Conservation (phyloP, 2,797 vertebrate genomes). For the Alosa sapidissima region DNA sequence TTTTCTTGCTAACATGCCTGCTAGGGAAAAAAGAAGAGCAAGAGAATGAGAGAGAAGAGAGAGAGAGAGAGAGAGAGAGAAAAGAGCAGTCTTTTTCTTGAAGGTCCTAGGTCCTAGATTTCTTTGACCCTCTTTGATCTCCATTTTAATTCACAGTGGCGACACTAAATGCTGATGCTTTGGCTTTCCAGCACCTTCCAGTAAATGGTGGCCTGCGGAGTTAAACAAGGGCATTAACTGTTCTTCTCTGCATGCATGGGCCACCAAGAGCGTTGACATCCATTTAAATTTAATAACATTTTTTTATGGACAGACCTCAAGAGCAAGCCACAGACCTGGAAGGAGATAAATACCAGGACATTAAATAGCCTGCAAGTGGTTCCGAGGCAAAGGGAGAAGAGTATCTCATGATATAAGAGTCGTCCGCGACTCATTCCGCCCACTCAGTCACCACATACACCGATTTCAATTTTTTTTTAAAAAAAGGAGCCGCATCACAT, state of each 20-base stretch:
- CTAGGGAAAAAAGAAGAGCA: constrained; percentile 59
- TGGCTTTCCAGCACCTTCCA: constrained; percentile 19
- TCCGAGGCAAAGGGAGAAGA: background rate
- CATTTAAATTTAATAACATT: constrained; percentile 24
- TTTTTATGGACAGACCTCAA: constrained; percentile 28
- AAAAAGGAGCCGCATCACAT: constrained; percentile 37
- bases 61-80: background rate
- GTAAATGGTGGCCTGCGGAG: constrained; percentile 5
- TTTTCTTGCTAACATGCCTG: constrained; percentile 53
- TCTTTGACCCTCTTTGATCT: background rate
- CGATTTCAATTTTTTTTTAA: constrained; percentile 27
- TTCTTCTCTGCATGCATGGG: background rate
- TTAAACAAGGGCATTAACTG: background rate
- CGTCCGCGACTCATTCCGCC: constrained; percentile 5
- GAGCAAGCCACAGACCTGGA: constrained; percentile 40
- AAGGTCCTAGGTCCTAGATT: background rate
- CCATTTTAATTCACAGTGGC: background rate
- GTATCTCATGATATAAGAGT: background rate
- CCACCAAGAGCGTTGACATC: constrained; percentile 22
- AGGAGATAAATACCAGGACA: constrained; percentile 7
- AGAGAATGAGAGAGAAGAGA: constrained; percentile 32
- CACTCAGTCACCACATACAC: constrained; percentile 35
- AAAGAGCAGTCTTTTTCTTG: background rate
- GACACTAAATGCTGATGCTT: background rate
- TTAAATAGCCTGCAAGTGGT: constrained; percentile 10